phyloP scores from a whole-genome alignment of 1,140 invertebrate genomes.

The Spodoptera litura region DNA sequence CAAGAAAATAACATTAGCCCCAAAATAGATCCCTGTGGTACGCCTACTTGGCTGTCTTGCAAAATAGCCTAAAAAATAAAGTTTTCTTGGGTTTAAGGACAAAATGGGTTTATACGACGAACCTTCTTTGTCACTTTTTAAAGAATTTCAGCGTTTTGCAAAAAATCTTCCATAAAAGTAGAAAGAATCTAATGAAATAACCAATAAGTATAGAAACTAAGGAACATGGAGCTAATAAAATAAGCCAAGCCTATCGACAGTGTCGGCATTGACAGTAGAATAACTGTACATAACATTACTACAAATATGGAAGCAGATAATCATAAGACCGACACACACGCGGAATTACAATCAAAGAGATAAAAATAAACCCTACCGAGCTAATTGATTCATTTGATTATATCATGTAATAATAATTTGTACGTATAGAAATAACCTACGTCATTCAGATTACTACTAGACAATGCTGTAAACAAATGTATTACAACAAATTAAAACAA shows the following conservation, averaged over 20 bases:
- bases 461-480: slow-evolving; percentile 48
- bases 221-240: neutral
- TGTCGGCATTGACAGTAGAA: slow-evolving; percentile 11
- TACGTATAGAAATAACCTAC: neutral
- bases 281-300: slow-evolving; percentile 22
- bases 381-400: slow-evolving; percentile 20
- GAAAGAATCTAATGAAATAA: neutral
- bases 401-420: slow-evolving; percentile 21
- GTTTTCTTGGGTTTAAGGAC: too few relatives aligned
- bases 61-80: too few relatives aligned
- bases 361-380: slow-evolving; percentile 25
- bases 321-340: slow-evolving; percentile 8
- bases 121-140: too few relatives aligned
- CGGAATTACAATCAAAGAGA: slow-evolving; percentile 7
- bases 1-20: neutral
- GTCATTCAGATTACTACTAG: slow-evolving; percentile 43
- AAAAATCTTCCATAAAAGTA: too few relatives aligned
- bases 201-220: too few relatives aligned
- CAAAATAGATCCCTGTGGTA: slow-evolving; percentile 6
- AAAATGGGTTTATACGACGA: too few relatives aligned
- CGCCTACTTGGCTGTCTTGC: neutral
- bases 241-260: neutral
- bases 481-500: slow-evolving; percentile 39
- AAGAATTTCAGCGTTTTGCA: too few relatives aligned
- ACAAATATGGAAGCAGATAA: slow-evolving; percentile 5